Conservation (phyloP, 2,113 vertebrate genomes). For the Ophthalmolycus amberensis region DNA sequence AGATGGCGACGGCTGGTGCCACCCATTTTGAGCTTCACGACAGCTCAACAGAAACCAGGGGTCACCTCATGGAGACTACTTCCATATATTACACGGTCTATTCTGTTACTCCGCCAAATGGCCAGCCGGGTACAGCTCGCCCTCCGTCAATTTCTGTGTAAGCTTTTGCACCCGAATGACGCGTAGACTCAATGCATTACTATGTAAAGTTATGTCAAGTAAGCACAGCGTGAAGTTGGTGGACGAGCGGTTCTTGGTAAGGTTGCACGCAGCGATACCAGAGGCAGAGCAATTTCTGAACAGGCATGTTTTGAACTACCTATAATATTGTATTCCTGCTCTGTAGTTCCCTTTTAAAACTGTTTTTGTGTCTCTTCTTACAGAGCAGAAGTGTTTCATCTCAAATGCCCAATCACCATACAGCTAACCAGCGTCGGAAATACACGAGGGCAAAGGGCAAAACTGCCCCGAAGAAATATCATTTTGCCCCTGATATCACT, state of each 20-base stretch:
- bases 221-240: no score
- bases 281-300: background rate
- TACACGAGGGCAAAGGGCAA: no score
- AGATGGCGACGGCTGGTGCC: background rate
- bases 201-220: no score
- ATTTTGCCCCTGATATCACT: no score
- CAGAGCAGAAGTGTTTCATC: conserved; percentile 1
- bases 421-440: background rate
- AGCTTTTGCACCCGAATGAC: no score
- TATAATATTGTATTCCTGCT: background rate
- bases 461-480: no score
- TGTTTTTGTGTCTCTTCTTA: background rate
- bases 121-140: no score
- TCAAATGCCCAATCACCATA: background rate
- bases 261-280: background rate
- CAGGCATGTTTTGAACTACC: background rate
- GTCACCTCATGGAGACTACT: no score
- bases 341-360: background rate
- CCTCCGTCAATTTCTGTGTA: no score
- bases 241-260: background rate
- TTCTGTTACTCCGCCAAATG: background rate
- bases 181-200: background rate
- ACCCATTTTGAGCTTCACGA: no score
- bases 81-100: no score
- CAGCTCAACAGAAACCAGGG: no score